These are phyloP conservation scores for Hippocampus mohnikei DNA, from an alignment of 2,113 vertebrate genomes.

Conservation along the genomic window DNA sequence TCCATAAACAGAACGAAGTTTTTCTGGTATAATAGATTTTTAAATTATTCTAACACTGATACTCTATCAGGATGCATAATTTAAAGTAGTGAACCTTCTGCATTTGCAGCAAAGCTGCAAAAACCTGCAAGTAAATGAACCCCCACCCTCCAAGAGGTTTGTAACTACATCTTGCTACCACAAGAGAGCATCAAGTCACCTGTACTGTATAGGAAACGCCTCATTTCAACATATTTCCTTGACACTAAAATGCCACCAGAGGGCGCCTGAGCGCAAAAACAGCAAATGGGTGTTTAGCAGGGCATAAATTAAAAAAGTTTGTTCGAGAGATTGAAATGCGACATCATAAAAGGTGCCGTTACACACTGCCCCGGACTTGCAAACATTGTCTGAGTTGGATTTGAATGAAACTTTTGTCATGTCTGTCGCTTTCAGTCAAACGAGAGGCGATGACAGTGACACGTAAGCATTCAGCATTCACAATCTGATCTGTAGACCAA, in stretches of 20 bases:
- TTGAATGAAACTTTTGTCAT: too few species aligned
- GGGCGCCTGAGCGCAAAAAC: not conserved
- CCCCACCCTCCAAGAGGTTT: too few species aligned
- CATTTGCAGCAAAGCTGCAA: not conserved
- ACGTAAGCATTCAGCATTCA: too few species aligned
- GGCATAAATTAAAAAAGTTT: not conserved
- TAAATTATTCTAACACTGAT: not conserved
- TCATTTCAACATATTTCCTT: not conserved
- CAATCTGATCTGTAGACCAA: too few species aligned
- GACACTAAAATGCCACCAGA: not conserved
- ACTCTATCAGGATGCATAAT: not conserved
- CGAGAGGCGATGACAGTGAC: too few species aligned
- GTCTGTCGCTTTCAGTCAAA: too few species aligned
- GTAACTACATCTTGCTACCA: not conserved
- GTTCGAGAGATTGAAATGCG: not conserved
- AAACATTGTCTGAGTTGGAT: too few species aligned
- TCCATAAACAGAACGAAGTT: too few species aligned
- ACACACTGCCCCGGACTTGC: not conserved
- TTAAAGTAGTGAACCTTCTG: too few species aligned
- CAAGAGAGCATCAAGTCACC: not conserved
- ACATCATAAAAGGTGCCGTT: too few species aligned
- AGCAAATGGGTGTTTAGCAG: not conserved
- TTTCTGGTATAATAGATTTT: not conserved
- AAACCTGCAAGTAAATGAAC: too few species aligned
- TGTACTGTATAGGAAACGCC: not conserved